Evolutionary conservation across 1,140 invertebrate genomes (phyloP), one percentile per base, ranked within the genome.

Genomic region (Tetramorium alpestre): DNA sequence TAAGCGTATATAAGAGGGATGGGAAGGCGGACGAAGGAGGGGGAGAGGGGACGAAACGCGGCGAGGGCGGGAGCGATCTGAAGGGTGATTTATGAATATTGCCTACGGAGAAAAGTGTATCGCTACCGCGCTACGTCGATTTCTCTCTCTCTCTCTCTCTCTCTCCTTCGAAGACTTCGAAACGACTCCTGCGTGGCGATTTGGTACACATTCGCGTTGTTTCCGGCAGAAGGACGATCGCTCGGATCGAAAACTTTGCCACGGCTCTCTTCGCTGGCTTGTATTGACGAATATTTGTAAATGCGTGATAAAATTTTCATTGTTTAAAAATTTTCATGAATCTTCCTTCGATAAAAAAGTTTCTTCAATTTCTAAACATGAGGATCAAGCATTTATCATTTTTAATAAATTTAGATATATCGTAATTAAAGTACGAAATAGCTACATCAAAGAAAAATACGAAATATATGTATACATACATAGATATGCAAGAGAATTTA

Each of bases 51-150:
- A 56, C n/a, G 69, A 62, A 70, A 58, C 72, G 54, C 81, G 69
- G 81, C 65, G 49, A 76, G 72, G 49, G 70, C 65, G 65, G 64
- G 62, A 73, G 47, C 67, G 76, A 78, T 81, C 81, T 88, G 89
- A 86, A 94, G 91, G 89, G 92, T 95, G 94, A 95, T 95, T 95
- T 95, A 95, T 95, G 94, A 94, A 95, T 95, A 95, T 95, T 95
- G 94, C 93, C 90, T 94, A 92, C 89, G 90, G 89, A 88, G 91
- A 93, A 92, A 93, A 90, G 91, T 90, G 93, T 92, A 93, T 94
- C 93, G 90, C 80, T 84, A 72, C 78, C 90, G 90, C 86, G 56
- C 88, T 69, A 22, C 89, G 89, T 93, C 91, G 88, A 93, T 91
- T 92, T 28, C 11, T 28, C n/a, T 33, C 60, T 33, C 64, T 10